A percentile compares a stretch with the other conserved stretches of the same genome.
These are phyloP conservation scores for Cheumatopsyche charites DNA, from an alignment of 1,140 invertebrate genomes.

Conservation along the genomic window DNA sequence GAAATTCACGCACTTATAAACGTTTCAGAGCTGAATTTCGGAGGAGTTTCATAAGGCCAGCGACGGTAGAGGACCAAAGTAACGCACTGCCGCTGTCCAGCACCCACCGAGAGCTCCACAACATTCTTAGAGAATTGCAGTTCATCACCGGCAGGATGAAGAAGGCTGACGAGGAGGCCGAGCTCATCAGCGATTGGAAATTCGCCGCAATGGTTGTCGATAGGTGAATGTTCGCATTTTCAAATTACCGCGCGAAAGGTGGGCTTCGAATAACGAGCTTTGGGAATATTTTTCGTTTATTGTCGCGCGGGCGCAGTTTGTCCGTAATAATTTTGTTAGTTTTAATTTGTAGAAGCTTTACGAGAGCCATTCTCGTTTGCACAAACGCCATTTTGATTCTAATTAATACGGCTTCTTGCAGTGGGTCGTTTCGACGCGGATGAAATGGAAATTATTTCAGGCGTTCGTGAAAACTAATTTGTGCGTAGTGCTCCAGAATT, in stretches of 20 bases:
- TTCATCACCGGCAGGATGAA: constrained; percentile 92
- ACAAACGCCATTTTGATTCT: constrained; percentile 29
- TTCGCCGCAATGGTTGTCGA: constrained; percentile 99
- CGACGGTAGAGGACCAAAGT: constrained; percentile 68
- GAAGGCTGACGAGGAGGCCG: constrained; percentile 88
- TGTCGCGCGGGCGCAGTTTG: too few species aligned
- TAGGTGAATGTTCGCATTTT: constrained; percentile 59
- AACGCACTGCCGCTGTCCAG: constrained; percentile 54
- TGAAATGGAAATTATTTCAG: constrained; percentile 23
- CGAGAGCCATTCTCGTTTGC: constrained; percentile 15
- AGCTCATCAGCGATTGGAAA: constrained; percentile 97
- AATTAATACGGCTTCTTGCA: constrained; percentile 33
- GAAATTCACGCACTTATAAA: too few species aligned
- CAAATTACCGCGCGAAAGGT: too few species aligned
- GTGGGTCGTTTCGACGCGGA: background rate
- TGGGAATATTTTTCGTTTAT: too few species aligned
- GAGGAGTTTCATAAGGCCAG: constrained; percentile 65
- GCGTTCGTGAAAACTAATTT: constrained; percentile 8
- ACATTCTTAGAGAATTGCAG: constrained; percentile 89
- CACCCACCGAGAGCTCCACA: constrained; percentile 75
- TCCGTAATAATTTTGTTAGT: too few species aligned
- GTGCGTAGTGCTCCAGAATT: constrained; percentile 8
- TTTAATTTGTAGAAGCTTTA: too few species aligned
- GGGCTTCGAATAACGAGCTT: too few species aligned
- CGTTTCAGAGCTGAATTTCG: constrained; percentile 55